These are phyloP conservation scores for Nothura maculosa DNA, from an alignment of 2,797 vertebrate species.

Conservation along the genomic window DNA sequence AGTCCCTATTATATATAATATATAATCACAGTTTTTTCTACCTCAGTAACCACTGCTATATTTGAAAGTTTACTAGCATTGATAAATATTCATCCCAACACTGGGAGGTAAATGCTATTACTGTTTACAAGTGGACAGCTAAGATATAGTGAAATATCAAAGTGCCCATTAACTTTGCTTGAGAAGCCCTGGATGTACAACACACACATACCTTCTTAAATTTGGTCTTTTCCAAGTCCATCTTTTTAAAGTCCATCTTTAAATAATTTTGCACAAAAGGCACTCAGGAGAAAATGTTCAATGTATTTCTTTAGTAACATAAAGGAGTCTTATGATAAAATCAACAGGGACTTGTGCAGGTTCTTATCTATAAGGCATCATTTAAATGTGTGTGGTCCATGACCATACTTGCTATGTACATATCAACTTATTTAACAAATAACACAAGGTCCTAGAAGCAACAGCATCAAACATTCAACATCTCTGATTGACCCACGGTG, in stretches of 20 bases:
- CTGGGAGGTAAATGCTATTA: neutral
- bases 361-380: neutral
- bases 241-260: neutral
- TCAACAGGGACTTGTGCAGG: neutral
- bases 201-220: neutral
- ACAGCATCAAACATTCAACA: neutral
- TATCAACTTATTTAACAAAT: neutral
- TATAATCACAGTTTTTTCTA: neutral
- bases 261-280: neutral
- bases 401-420: neutral
- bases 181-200: neutral
- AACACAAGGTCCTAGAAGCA: neutral
- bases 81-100: neutral
- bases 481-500: neutral
- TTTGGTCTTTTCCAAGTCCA: neutral
- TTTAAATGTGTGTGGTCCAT: neutral
- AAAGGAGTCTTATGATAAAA: neutral
- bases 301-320: neutral
- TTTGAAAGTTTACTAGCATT: neutral
- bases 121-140: neutral
- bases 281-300: neutral
- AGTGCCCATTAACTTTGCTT: neutral
- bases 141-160: neutral
- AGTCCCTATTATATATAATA: neutral
- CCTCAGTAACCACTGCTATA: neutral